phyloP scores from a whole-genome alignment of 1,140 invertebrate species.

The Xylocopa sonorina region DNA sequence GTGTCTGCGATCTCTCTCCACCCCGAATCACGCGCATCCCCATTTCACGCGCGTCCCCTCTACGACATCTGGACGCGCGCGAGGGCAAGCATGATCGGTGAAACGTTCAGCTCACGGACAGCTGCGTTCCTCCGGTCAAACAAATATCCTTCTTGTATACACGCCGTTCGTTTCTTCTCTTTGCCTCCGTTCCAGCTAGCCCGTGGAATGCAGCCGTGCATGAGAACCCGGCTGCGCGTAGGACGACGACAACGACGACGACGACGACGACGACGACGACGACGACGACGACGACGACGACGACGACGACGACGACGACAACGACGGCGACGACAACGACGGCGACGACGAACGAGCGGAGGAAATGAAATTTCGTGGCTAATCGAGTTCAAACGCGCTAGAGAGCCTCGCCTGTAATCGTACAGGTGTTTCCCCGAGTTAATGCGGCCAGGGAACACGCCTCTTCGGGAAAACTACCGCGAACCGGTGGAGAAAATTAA shows the following conservation, averaged over 20 bases:
- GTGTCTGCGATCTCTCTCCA: too few relatives aligned
- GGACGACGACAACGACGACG: too few relatives aligned
- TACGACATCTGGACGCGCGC: too few relatives aligned
- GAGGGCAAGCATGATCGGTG: slow-evolving; percentile 69
- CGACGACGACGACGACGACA: too few relatives aligned
- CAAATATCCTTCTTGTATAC: slow-evolving; percentile 46
- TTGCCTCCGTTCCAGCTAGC: neutral
- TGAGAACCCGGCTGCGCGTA: slow-evolving; percentile 23
- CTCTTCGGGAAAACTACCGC: slow-evolving; percentile 38
- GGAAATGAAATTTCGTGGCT: slow-evolving; percentile 69
- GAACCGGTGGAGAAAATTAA: neutral
- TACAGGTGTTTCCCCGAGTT: slow-evolving; percentile 59
- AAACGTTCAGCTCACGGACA: slow-evolving; percentile 59
- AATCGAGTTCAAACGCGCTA: slow-evolving; percentile 69
- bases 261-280: too few relatives aligned
- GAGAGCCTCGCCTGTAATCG: slow-evolving; percentile 45
- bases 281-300: too few relatives aligned
- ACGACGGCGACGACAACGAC: too few relatives aligned
- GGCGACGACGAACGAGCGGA: too few relatives aligned
- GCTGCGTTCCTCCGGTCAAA: slow-evolving; percentile 63
- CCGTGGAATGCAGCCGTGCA: slow-evolving; percentile 12
- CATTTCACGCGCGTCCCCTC: too few relatives aligned
- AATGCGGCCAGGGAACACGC: slow-evolving; percentile 50
- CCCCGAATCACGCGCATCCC: too few relatives aligned
- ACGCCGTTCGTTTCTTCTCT: slow-evolving; percentile 28